Base-by-base conservation (phyloP, 64 coral and sea anemone genomes). In the Pocillopora damicornis region DNA sequence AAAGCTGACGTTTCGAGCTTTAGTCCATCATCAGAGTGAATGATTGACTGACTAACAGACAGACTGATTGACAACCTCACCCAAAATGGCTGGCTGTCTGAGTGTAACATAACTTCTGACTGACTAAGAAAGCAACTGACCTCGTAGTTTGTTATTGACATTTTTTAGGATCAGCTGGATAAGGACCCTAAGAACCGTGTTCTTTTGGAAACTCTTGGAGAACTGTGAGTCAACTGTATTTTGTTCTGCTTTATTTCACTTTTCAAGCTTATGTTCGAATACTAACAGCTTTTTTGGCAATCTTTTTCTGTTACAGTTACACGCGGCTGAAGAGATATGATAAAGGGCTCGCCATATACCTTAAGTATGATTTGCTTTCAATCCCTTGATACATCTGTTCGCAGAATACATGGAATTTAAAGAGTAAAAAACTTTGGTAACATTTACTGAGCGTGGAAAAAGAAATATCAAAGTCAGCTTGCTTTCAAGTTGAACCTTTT, bases 301-400 rank as follows among this genome's bases (percentile, higher is more conserved):
- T 35, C n/a, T 84, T 73, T 51, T 94, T 80, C 35, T 20, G 7
- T 79, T 59, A 18, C 58, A 99, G 97, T 36, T 99, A 99, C 91
- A 99, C 97, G 0, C 51, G 88, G 60, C 88, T 90, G 66, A 92
- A 76, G 42, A 92, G 97, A 92, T 99, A 99, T 30, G 97, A 99
- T 86, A 95, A 92, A 76, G 92, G 93, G 37, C 91, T 99, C 74
- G 97, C 93, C 22, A 95, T 99, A 34, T 99, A 92, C 79, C 89
- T 99, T 18, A 88, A 91, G 97, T 99, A 90, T 76, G 97, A 59
- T n/a, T 17, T 34, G 1, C 81, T 15, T 20, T 30, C 37, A 17
- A 36, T 13, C 15, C 26, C 9, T 75, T 63, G 22, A 35, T 72
- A n/a, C 10, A 17, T 45, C 14, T 88, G 12, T 26, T 11, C 17